Conservation (phyloP, 2,888 invertebrate species). For the Seira ritae region DNA sequence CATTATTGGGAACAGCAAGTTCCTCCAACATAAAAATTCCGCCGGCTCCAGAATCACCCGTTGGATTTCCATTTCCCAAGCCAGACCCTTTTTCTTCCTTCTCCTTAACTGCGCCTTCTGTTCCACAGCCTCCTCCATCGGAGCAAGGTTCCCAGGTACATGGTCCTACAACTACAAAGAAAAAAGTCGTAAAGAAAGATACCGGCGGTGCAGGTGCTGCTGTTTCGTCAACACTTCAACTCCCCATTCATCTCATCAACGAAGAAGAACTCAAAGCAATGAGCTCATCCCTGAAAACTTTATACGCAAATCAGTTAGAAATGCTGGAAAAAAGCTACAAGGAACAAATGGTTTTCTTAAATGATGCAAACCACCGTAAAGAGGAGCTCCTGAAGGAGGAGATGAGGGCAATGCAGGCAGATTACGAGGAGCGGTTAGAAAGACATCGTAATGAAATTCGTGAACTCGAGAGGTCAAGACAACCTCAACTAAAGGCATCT, state of each 20-base stretch:
- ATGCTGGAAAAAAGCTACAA: constrained; percentile 69
- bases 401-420: constrained; percentile 75
- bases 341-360: constrained; percentile 68
- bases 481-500: constrained; percentile 9
- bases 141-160: neutral
- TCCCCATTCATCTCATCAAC: constrained; percentile 70
- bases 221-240: constrained; percentile 53
- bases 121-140: neutral
- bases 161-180: constrained; percentile 12
- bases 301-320: constrained; percentile 70
- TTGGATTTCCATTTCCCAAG: constrained; percentile 86
- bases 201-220: neutral
- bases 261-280: constrained; percentile 72
- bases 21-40: neutral
- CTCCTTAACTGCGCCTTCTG: constrained; percentile 68
- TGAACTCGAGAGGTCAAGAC: constrained; percentile 22
- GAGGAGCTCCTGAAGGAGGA: constrained; percentile 81
- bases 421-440: constrained; percentile 68
- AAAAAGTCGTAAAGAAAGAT: constrained; percentile 40
- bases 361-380: constrained; percentile 75
- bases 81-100: constrained; percentile 82
- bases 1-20: constrained; percentile 22
- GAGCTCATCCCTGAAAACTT: constrained; percentile 67
- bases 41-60: constrained; percentile 82
- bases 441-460: constrained; percentile 59